Evolutionary conservation across 2,797 vertebrate genomes (phyloP).

Genomic region (Basileuterus tristriatus): DNA sequence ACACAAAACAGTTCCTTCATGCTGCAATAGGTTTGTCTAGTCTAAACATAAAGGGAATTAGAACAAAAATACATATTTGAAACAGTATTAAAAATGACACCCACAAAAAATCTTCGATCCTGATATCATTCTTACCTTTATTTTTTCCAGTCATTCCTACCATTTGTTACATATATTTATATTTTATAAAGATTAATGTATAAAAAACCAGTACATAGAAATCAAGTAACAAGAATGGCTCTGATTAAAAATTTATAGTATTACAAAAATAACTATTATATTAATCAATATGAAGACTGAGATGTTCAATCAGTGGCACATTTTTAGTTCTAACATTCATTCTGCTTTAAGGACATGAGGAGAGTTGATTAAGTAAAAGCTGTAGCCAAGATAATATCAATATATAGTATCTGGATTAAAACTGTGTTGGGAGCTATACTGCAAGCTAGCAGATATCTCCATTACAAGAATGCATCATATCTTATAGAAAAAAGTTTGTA

Average conservation of each 20-base stretch:
- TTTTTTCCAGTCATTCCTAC: not conserved
- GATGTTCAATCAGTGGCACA: slow-evolving; percentile 23
- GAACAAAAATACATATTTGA: not conserved
- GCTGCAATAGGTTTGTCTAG: not conserved
- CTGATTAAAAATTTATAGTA: slow-evolving; percentile 44
- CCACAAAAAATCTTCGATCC: not conserved
- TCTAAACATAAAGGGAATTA: not conserved
- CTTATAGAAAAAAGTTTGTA: not conserved
- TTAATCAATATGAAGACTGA: slow-evolving; percentile 43
- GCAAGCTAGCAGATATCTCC: not conserved
- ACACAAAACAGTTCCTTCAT: slow-evolving; percentile 30
- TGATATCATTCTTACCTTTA: not conserved
- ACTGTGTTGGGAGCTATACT: not conserved
- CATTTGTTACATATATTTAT: slow-evolving; percentile 3
- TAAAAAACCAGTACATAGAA: slow-evolving; percentile 13
- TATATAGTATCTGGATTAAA: not conserved
- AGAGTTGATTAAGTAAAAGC: not conserved
- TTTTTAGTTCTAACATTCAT: slow-evolving; percentile 52
- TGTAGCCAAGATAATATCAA: not conserved
- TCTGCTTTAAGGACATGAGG: not conserved
- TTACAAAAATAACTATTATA: slow-evolving; percentile 49
- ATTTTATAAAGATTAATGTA: slow-evolving; percentile 27
- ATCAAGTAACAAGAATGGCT: slow-evolving; percentile 14
- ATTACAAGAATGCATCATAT: not conserved
- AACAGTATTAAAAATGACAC: not conserved